Evolutionary conservation across 2,797 vertebrate genomes (phyloP).

Genomic region (Saxicola maurus): DNA sequence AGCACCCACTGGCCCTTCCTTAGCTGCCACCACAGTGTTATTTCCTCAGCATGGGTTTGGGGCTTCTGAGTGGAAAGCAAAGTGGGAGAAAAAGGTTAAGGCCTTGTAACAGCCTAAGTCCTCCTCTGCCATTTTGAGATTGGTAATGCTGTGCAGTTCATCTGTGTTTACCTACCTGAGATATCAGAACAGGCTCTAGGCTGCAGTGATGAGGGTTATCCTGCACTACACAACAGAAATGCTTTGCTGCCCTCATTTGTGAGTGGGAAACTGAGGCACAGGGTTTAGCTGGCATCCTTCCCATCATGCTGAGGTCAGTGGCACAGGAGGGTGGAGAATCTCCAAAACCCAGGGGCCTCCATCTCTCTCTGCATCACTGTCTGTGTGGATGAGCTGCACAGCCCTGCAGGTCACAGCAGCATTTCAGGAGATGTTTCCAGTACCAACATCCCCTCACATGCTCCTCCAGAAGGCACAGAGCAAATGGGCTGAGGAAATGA

Average conservation of each 20-base stretch:
- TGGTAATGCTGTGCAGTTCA: not conserved
- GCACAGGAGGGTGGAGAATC: not conserved
- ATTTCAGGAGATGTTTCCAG: rapidly evolving
- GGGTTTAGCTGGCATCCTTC: not conserved
- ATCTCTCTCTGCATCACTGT: not conserved
- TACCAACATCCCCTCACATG: rapidly evolving
- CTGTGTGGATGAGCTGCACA: not conserved
- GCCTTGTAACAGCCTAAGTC: not conserved
- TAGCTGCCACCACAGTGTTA: not conserved
- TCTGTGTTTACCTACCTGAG: not conserved
- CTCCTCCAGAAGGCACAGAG: not conserved
- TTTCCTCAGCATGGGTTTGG: not conserved
- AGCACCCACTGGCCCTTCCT: constrained; percentile 14
- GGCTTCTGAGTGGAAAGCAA: not conserved
- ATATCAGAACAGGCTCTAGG: rapidly evolving
- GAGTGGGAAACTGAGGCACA: not conserved
- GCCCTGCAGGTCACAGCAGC: not conserved
- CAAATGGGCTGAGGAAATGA: not conserved
- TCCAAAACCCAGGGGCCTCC: not conserved
- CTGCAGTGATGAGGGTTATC: not conserved
- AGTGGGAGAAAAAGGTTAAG: not conserved
- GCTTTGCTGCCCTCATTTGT: not conserved
- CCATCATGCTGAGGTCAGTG: rapidly evolving
- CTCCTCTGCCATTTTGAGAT: not conserved
- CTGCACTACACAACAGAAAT: not conserved